A percentile compares a stretch with the other conserved stretches of the same genome.
Conservation (phyloP, 1,140 invertebrate genomes). For the Arion vulgaris region DNA sequence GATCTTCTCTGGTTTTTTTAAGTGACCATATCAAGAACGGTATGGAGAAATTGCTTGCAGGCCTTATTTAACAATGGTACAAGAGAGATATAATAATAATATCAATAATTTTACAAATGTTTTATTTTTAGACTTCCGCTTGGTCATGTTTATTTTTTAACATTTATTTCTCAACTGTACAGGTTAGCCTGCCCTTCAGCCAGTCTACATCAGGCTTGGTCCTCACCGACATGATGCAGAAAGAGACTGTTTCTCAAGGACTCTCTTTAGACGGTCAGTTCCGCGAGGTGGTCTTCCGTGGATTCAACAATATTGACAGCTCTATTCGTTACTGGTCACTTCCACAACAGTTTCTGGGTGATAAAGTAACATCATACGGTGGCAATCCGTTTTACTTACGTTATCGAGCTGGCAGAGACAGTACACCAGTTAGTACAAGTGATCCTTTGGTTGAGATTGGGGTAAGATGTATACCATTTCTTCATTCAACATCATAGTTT, state of each 20-base stretch:
- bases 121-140: no score
- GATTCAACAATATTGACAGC: conserved; percentile 77
- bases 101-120: no score
- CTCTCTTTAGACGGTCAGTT: conserved; percentile 58
- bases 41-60: no score
- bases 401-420: conserved; percentile 73
- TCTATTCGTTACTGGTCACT: conserved; percentile 85
- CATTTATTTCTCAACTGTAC: conserved; percentile 7
- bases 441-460: conserved; percentile 89
- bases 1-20: no score
- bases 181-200: conserved; percentile 60
- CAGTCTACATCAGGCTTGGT: conserved; percentile 49
- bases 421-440: conserved; percentile 40
- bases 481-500: no score
- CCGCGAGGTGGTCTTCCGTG: conserved; percentile 80
- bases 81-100: no score
- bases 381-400: conserved; percentile 88
- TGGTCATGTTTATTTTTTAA: no score
- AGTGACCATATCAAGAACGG: no score
- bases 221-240: conserved; percentile 54
- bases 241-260: conserved; percentile 46
- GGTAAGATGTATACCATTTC: no score
- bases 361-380: conserved; percentile 92
- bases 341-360: conserved; percentile 86
- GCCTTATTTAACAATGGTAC: no score